Evolutionary conservation across 2,797 vertebrate species (phyloP).

Genomic region (Etheostoma perlongum): DNA sequence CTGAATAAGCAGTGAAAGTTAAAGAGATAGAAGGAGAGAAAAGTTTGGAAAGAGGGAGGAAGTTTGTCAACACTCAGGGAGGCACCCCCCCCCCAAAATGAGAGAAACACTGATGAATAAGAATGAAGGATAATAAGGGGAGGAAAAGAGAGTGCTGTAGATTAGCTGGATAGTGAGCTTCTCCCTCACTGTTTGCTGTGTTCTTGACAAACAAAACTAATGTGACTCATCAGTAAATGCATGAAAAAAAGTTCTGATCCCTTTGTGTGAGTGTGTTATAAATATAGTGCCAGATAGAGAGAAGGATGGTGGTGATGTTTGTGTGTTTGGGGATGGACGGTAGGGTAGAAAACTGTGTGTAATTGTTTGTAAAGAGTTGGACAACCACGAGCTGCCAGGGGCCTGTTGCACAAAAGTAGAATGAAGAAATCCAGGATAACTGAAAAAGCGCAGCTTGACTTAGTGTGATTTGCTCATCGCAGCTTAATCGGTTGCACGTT

Average conservation of each 20-base stretch:
- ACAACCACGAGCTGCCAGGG: too few species aligned
- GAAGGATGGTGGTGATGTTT: neutral
- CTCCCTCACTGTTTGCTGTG: constrained; percentile 19
- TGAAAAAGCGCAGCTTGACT: too few species aligned
- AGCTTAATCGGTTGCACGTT: too few species aligned
- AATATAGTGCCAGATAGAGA: neutral
- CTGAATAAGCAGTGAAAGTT: constrained; percentile 56
- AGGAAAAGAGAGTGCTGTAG: constrained; percentile 24
- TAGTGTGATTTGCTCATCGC: too few species aligned
- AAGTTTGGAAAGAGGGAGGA: constrained; percentile 32
- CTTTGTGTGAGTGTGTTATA: constrained; percentile 2
- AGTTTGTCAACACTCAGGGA: constrained; percentile 20
- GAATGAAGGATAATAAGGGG: constrained; percentile 42
- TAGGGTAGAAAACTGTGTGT: too few species aligned
- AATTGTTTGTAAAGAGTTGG: too few species aligned
- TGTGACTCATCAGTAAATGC: constrained; percentile 40
- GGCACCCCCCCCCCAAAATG: neutral
- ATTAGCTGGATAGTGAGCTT: constrained; percentile 31
- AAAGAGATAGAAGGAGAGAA: constrained; percentile 15
- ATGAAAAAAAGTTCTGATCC: constrained; percentile 23
- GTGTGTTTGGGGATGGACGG: constrained; percentile 2
- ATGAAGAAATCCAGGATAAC: too few species aligned
- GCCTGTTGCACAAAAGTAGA: too few species aligned
- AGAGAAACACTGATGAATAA: constrained; percentile 43
- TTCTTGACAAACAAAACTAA: constrained; percentile 51